Percentiles rank a stretch among this genome's conserved stretches.
Evolutionary conservation across 2,797 vertebrate species (phyloP).

Genomic region (Anas bernieri): DNA sequence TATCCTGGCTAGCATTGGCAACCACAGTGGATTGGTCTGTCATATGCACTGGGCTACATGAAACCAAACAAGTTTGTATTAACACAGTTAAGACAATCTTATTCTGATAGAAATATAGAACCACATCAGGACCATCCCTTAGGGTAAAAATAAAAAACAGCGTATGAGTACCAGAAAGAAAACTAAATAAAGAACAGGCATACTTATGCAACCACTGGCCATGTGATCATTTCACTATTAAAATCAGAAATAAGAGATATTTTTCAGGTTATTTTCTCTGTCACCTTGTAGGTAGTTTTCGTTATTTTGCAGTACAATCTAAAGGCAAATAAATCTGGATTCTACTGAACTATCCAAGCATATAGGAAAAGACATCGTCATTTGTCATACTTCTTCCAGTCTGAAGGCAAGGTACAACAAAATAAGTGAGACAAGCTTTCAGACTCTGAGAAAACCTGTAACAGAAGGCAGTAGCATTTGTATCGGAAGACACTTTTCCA

Average conservation of each 20-base stretch:
- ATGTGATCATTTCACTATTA: not conserved
- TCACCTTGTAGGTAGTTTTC: not conserved
- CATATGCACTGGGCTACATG: not conserved
- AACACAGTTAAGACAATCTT: not conserved
- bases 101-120: not conserved
- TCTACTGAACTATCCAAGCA: not conserved
- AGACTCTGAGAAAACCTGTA: not conserved
- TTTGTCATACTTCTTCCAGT: not conserved
- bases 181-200: not conserved
- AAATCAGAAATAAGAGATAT: not conserved
- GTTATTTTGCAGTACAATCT: not conserved
- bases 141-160: not conserved
- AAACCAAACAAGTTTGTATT: not conserved
- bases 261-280: not conserved
- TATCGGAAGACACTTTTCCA: not conserved
- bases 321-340: not conserved
- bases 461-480: not conserved
- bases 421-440: not conserved
- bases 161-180: not conserved
- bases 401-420: not conserved
- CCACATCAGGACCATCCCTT: fast-evolving
- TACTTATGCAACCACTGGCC: not conserved
- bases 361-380: not conserved
- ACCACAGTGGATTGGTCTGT: not conserved
- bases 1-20: not conserved